Base-by-base conservation (phyloP, 2,797 vertebrate species). In the Salarias fasciatus region DNA sequence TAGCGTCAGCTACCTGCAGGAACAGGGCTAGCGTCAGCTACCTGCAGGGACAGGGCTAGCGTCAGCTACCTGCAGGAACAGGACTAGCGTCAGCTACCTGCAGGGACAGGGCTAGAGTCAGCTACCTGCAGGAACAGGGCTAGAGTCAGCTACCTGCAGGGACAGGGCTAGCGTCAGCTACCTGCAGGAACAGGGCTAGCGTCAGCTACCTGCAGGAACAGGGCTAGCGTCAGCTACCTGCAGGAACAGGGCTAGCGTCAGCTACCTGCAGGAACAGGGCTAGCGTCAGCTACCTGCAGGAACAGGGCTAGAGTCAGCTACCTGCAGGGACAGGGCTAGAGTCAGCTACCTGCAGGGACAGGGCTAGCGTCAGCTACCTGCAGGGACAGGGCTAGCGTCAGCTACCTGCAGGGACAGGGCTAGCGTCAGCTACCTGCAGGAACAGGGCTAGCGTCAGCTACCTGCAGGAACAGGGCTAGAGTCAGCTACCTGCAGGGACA, bases 201-300 rank as follows among this genome's bases (percentile, higher is more conserved):
- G n/a, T n/a, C 24, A 6, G 2, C 29, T 13, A 10, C 6, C 14
- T 29, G 1, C 18, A 5, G 6, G 14, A 13, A 51, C 2, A 48
- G 2, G 46, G 33, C 45, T 8, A 41, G 8, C 1, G 5, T 35
- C 12, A 24, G 2, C 29, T 13, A 13, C n/a, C n/a, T n/a, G n/a
- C n/a, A n/a, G n/a, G n/a, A n/a, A 47, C 2, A 48, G 2, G 46
- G 33, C 45, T 8, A 41, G 8, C 1, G 5, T 35, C 12, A 24
- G 7, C 41, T 15, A 10, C n/a, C 14, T 29, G 2, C 18, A 5
- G 6, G 14, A 13, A 56, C 2, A 48, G 2, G 46, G 33, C 45
- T 8, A 41, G 8, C 1, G 5, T 35, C 12, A 24, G 96, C 46
- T 96, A 86, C 48, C 95, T 97, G 79, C 1, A 63, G 11, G 30